These are phyloP conservation scores for Copsychus sechellarum DNA, from an alignment of 2,113 vertebrate species.

Conservation along the genomic window DNA sequence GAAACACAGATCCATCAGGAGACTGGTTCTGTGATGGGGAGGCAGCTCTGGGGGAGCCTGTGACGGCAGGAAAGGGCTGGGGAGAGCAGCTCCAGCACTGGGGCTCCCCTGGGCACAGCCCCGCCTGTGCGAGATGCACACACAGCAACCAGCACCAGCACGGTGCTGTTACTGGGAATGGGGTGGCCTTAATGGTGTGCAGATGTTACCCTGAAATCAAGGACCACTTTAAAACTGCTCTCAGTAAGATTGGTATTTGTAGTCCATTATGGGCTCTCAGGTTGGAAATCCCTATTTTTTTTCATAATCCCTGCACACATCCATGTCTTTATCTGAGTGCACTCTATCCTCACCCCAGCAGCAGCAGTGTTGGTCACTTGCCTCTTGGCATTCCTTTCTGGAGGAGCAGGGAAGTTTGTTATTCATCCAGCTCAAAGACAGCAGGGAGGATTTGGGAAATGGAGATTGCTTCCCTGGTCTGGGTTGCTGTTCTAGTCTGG, in stretches of 20 bases:
- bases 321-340: not conserved
- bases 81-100: not conserved
- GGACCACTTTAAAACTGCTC: not conserved
- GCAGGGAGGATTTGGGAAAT: not conserved
- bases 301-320: constrained; percentile 21
- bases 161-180: not conserved
- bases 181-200: not conserved
- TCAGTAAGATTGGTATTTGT: constrained; percentile 7
- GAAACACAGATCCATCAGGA: not conserved
- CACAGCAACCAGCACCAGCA: not conserved
- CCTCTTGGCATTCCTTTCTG: not conserved
- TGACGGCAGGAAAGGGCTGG: not conserved
- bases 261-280: constrained; percentile 11
- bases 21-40: not conserved
- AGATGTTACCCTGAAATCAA: constrained; percentile 26
- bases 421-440: not conserved
- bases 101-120: not conserved
- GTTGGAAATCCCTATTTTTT: constrained; percentile 16
- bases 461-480: not conserved
- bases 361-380: not conserved
- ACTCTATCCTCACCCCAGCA: not conserved
- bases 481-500: not conserved
- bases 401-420: not conserved
- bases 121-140: not conserved
- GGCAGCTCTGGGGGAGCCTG: not conserved